Conservation (phyloP, 2,113 vertebrate species). For the Irena cyanogastra region DNA sequence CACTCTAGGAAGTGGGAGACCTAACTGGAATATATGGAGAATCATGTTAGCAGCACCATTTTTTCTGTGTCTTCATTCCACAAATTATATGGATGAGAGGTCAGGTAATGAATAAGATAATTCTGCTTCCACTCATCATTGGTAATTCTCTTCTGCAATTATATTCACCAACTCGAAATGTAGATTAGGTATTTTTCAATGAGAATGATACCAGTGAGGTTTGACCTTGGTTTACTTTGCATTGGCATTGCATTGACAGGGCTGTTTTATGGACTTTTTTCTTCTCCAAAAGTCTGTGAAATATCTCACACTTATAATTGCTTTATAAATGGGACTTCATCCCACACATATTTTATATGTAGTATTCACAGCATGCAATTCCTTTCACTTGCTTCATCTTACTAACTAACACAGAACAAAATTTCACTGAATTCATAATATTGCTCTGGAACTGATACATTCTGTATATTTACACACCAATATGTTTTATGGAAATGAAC, state of each 20-base stretch:
- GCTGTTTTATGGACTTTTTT: not conserved
- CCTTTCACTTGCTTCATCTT: slow-evolving; percentile 47
- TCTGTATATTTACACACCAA: slow-evolving; percentile 63
- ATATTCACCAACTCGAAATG: not conserved
- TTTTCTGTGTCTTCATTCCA: not conserved
- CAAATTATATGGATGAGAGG: not conserved
- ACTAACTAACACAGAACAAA: slow-evolving; percentile 34
- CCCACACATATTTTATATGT: slow-evolving; percentile 51
- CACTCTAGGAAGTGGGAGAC: not conserved
- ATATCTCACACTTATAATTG: slow-evolving; percentile 54
- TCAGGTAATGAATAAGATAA: not conserved
- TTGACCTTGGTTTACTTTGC: slow-evolving; percentile 31
- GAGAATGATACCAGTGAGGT: not conserved
- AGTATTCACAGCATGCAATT: slow-evolving; percentile 32
- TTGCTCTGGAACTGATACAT: slow-evolving; percentile 43
- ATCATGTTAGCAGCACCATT: not conserved
- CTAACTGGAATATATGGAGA: not conserved
- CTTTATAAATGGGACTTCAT: slow-evolving; percentile 50
- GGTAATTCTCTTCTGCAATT: slow-evolving; percentile 7
- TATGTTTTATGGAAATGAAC: slow-evolving; percentile 67
- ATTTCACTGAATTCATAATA: slow-evolving; percentile 60
- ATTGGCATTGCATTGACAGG: not conserved
- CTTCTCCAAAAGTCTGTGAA: not conserved
- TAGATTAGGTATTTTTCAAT: not conserved
- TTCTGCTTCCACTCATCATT: not conserved